Evolutionary conservation across 2,888 invertebrate species (phyloP).

Genomic region (Gryllus longicercus): DNA sequence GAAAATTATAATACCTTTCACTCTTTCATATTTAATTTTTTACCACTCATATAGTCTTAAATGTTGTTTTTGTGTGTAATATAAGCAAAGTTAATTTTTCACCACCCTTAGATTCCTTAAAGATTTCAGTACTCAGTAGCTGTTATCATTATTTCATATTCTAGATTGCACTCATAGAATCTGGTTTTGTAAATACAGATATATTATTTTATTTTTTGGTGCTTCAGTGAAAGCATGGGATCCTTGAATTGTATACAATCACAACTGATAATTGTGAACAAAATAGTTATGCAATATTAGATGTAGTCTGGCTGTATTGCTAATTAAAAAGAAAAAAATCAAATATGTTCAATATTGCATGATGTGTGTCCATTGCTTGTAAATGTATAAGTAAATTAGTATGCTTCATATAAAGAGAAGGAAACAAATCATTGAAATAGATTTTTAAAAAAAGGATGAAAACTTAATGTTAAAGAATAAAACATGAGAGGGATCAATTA

Average conservation of each 20-base stretch:
- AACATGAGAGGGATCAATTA: no score
- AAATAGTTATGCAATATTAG: no score
- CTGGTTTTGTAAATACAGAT: constrained; percentile 5
- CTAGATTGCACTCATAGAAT: constrained; percentile 17
- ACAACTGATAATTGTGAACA: background rate
- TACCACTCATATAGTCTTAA: background rate
- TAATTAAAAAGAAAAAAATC: no score
- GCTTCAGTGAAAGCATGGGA: background rate
- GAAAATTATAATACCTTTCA: background rate
- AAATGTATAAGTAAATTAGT: no score
- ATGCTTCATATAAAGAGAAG: no score
- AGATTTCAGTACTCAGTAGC: background rate
- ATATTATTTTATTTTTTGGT: background rate
- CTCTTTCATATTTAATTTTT: background rate
- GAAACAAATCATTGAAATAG: no score
- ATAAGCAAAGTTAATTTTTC: constrained; percentile 10
- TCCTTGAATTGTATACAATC: background rate
- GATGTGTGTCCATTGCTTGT: no score
- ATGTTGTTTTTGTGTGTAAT: background rate
- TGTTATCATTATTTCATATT: background rate
- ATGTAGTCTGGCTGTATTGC: no score
- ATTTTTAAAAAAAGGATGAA: no score
- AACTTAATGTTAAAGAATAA: no score
- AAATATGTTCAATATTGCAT: no score
- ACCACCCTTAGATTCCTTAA: background rate